phyloP scores from a whole-genome alignment of 1,140 invertebrate species.

The Hypothenemus hampei region DNA sequence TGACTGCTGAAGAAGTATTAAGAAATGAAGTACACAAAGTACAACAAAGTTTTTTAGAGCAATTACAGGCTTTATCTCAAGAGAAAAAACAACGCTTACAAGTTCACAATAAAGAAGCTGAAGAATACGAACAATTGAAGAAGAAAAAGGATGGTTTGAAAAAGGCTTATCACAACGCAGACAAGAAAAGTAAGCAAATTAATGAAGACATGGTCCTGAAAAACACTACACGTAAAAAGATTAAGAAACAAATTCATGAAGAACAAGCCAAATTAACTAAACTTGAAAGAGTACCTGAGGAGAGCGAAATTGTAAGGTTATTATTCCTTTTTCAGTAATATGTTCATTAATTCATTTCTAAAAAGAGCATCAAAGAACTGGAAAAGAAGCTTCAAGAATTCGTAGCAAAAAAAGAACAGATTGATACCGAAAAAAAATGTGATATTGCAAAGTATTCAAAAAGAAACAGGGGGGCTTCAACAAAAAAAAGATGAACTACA shows the following conservation, averaged over 20 bases:
- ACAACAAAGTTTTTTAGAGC: constrained; percentile 38
- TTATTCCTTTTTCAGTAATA: no score
- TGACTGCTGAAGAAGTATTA: constrained; percentile 28
- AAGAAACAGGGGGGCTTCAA: constrained; percentile 57
- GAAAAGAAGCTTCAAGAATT: constrained; percentile 54
- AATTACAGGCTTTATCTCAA: constrained; percentile 30
- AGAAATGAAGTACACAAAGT: constrained; percentile 33
- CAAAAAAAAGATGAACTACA: constrained; percentile 62
- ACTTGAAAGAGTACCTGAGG: constrained; percentile 50
- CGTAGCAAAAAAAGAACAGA: constrained; percentile 49
- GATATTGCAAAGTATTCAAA: constrained; percentile 51
- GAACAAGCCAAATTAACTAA: constrained; percentile 61
- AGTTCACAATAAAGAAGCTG: constrained; percentile 39
- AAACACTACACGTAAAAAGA: constrained; percentile 63
- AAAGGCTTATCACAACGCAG: constrained; percentile 54
- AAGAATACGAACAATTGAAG: constrained; percentile 53
- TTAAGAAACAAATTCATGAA: constrained; percentile 52
- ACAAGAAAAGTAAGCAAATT: constrained; percentile 58
- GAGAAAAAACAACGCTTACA: constrained; percentile 36
- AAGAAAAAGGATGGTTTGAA: constrained; percentile 56
- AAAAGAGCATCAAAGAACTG: constrained; percentile 66
- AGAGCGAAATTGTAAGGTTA: constrained; percentile 40
- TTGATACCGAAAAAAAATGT: constrained; percentile 58
- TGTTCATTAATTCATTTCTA: not conserved
- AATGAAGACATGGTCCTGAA: constrained; percentile 58